Base-by-base conservation (phyloP, 2,113 vertebrate species). In the Nothocercus nigrocapillus region DNA sequence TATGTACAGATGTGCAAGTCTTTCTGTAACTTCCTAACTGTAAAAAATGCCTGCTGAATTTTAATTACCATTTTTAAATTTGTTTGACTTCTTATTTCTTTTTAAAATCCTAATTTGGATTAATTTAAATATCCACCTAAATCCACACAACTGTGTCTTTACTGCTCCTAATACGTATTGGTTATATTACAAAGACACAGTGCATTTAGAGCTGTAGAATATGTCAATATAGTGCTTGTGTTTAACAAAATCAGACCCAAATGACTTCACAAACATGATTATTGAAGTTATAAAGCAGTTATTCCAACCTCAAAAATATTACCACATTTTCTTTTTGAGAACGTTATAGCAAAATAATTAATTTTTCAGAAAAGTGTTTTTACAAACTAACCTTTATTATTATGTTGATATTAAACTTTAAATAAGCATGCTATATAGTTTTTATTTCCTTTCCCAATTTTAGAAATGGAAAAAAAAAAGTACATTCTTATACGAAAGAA, bases 331-430 rank as follows among this genome's bases (percentile, higher is more conserved):
- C 42, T 63, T 34, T 51, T 90, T 69, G n/a, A 73, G 24, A 54
- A 68, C 8, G 45, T 76, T 51, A 79, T 54, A 58, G 30, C 5
- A 58, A 32, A 58, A 18, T 84, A 73, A 77, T 45, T 91, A 40
- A 81, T 36, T 86, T 94, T 88, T 87, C 75, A 87, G 32, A 80
- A 78, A n/a, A 25, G 5, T 76, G 9, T 63, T 90, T 91, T 90
- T 56, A 83, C 54, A 44, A 85, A 88, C 4, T 63, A 82, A 59
- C 36, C 40, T 25, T 38, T 13, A 58, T 58, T 67, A 53, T 28
- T 77, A 8, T 34, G 64, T 66, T 90, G 84, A 56, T 75, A 45
- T 36, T 7, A 85, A 32, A 70, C 40, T 47, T 34, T 58, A 89
- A 76, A 84, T 47, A 66, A 36, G 2, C 13, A 59, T 79, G 6